These are phyloP conservation scores for Crocodylus rhombifer DNA, from an alignment of 2,797 vertebrate species.

Conservation along the genomic window DNA sequence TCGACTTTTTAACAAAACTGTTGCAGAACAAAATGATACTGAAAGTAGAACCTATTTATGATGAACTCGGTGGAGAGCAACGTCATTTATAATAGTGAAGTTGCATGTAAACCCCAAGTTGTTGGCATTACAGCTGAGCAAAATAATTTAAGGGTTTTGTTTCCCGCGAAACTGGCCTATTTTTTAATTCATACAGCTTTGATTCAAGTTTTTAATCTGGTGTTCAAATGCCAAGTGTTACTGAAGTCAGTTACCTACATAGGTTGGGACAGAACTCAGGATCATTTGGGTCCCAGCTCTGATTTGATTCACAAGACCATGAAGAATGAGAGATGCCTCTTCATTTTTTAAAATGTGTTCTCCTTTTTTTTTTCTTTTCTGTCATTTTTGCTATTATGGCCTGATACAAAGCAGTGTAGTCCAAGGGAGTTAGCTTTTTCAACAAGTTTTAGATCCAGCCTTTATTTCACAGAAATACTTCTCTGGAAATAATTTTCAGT, in stretches of 20 bases:
- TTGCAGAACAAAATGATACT: background rate
- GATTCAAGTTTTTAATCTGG: background rate
- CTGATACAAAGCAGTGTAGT: background rate
- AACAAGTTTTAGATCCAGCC: background rate
- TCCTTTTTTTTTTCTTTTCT: background rate
- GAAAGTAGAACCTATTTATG: background rate
- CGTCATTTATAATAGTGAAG: background rate
- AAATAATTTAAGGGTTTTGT: background rate
- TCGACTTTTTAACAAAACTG: background rate
- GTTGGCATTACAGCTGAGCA: background rate
- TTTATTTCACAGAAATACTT: background rate
- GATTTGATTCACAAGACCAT: background rate
- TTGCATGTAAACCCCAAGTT: background rate
- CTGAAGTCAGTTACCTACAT: background rate
- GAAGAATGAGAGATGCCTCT: too few relatives aligned
- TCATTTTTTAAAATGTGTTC: slow-evolving; percentile 14
- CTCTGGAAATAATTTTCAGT: background rate
- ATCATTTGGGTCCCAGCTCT: background rate
- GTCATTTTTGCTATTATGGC: background rate
- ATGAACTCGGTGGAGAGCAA: background rate
- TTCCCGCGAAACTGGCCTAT: background rate
- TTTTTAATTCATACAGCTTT: background rate
- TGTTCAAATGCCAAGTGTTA: slow-evolving; percentile 1
- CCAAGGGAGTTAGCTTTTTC: background rate
- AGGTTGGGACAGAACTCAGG: background rate